Percentiles rank a stretch among this genome's conserved stretches.
phyloP scores from a whole-genome alignment of 2,888 invertebrate species.

The Lasioglossum lativentre region DNA sequence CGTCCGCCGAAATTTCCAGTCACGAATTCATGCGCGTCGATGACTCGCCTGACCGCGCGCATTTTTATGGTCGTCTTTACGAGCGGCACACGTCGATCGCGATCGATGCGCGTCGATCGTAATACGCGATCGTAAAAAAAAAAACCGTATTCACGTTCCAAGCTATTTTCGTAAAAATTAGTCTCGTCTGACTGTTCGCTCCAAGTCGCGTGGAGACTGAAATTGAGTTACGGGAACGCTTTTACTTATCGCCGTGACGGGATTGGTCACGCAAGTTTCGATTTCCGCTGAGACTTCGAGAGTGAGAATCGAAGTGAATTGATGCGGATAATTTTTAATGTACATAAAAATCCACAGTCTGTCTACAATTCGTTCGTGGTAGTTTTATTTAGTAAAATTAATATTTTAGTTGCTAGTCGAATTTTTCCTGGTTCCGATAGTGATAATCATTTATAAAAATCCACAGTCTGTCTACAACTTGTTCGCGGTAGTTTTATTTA shows the following conservation, averaged over 20 bases:
- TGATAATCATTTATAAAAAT: neutral
- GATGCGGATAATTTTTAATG: too few relatives aligned
- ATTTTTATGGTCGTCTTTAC: neutral
- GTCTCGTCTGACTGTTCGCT: neutral
- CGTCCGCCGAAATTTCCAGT: slow-evolving; percentile 9
- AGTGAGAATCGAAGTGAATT: neutral
- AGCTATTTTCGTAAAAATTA: neutral
- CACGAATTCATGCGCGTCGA: neutral
- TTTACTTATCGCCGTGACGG: neutral
- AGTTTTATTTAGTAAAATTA: too few relatives aligned
- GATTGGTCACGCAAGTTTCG: neutral
- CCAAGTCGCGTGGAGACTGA: neutral
- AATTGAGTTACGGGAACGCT: neutral
- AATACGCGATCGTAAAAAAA: neutral
- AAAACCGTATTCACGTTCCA: neutral
- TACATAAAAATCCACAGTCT: too few relatives aligned
- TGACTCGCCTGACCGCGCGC: neutral
- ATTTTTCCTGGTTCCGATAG: neutral
- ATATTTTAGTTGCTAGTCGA: too few relatives aligned
- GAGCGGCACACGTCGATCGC: neutral
- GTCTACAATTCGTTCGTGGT: too few relatives aligned
- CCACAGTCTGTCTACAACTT: too few relatives aligned
- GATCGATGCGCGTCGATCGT: neutral
- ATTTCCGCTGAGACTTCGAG: neutral
- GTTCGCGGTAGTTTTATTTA: too few relatives aligned